phyloP scores from a whole-genome alignment of 1,140 invertebrate species.

The Lepidostoma basale region DNA sequence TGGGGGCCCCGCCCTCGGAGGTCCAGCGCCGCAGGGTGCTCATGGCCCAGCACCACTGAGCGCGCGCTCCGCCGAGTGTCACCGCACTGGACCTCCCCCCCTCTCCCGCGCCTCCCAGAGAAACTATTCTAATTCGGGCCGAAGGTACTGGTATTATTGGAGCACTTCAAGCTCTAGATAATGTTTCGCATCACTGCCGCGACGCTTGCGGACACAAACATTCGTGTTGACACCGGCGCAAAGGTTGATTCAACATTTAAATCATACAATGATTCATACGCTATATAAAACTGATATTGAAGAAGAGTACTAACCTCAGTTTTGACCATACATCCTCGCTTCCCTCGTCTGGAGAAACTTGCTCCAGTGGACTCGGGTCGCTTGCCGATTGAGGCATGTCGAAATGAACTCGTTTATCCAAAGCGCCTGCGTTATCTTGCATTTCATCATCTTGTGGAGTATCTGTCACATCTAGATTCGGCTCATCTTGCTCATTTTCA shows the following conservation, averaged over 20 bases:
- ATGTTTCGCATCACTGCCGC: conserved; percentile 21
- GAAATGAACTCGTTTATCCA: conserved; percentile 42
- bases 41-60: conserved; percentile 20
- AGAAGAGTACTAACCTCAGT: conserved; percentile 46
- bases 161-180: conserved; percentile 23
- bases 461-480: conserved; percentile 47
- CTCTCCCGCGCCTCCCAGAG: not conserved
- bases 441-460: conserved; percentile 42
- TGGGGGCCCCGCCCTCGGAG: conserved; percentile 66
- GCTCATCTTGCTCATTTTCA: conserved; percentile 54
- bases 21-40: conserved; percentile 63
- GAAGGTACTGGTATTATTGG: conserved; percentile 26
- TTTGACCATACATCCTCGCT: conserved; percentile 45
- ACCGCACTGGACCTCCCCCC: not conserved
- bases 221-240: no score
- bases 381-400: conserved; percentile 23
- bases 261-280: no score
- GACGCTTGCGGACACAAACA: not conserved
- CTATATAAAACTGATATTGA: no score
- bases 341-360: conserved; percentile 18
- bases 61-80: conserved; percentile 48
- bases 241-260: no score
- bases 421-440: conserved; percentile 35
- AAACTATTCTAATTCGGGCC: conserved; percentile 29
- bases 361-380: conserved; percentile 24